Percentiles rank a stretch among this genome's conserved stretches.
Conservation (phyloP, 1,140 invertebrate species). For the Drosophila truncata region DNA sequence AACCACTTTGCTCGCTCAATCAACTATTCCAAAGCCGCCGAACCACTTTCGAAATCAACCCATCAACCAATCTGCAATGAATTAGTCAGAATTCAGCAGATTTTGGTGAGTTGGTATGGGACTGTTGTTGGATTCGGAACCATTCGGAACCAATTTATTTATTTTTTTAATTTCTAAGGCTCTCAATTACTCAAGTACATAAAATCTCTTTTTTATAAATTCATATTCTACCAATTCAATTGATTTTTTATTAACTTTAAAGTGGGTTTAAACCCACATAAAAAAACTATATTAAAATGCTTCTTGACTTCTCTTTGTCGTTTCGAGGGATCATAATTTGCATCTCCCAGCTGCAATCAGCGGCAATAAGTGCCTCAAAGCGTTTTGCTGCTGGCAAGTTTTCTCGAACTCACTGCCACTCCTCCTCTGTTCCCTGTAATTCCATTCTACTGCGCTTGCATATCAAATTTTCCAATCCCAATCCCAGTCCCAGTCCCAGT, state of each 20-base stretch:
- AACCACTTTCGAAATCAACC: conserved; percentile 23
- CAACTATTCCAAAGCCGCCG: conserved; percentile 12
- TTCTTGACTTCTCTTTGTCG: conserved; percentile 20
- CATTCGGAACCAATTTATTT: no score
- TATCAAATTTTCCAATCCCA: conserved; percentile 35
- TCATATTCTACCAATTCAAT: neutral
- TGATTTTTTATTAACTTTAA: neutral
- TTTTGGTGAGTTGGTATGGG: neutral
- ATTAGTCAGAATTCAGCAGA: neutral
- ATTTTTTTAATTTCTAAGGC: no score
- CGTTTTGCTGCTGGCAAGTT: conserved; percentile 21
- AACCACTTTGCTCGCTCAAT: conserved; percentile 28
- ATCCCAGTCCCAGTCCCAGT: conserved; percentile 4
- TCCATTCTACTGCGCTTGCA: conserved; percentile 23
- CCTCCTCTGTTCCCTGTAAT: conserved; percentile 9
- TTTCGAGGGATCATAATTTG: conserved; percentile 20
- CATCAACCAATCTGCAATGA: conserved; percentile 9
- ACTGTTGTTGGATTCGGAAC: no score
- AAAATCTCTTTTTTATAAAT: no score
- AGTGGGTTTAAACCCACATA: neutral
- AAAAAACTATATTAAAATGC: neutral
- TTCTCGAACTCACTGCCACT: neutral
- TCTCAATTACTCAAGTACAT: no score
- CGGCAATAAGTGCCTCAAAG: conserved; percentile 34
- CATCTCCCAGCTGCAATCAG: conserved; percentile 29